Evolutionary conservation across 2,888 invertebrate genomes (phyloP), one percentile per base, ranked within the genome.

Genomic region (Alviniconcha strummeri): DNA sequence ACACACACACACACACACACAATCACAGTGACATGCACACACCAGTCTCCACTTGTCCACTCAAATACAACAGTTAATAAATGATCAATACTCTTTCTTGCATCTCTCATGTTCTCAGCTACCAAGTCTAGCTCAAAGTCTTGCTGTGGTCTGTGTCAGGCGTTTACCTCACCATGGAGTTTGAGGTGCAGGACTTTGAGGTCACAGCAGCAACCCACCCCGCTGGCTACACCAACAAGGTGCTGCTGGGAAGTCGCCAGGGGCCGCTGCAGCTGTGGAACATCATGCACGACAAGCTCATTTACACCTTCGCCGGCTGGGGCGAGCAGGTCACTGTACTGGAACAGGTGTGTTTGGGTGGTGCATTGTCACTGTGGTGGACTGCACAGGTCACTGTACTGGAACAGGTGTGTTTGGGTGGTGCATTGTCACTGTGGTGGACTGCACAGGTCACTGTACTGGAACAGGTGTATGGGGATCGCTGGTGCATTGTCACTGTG

Each of bases 211-310:
- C 98, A n/a, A 95, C 97, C 84, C 99, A 99, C 95, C 99, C 99
- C 0, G 96, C 96, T 55, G 98, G 99, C 0, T 99, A 99, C 93
- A 94, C 98, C 19, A 99, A 99, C 93, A 99, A 99, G 92, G 95
- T 99, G 85, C 93, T 99, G 57, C 94, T 99, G 72, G 98, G 97
- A 0, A 97, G 97, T 88, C 95, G 96, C 84, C 97, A 98, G 92
- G 98, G 98, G 0, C 93, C 95, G 74, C 91, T 99, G 87, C 97
- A 98, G 91, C 93, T 99, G 86, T 98, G 98, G 97, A 99, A 99
- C 94, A 94, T 99, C 9, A 96, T 96, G 83, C 96, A 96, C 52
- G 96, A 91, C 85, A 91, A 91, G 84, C 88, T 91, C 76, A 80
- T 93, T n/a, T 96, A 96, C 92, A 96, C 96, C 0, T 98, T 98